Evolutionary conservation across 2,797 vertebrate species (phyloP).

Genomic region (Falco columbarius): DNA sequence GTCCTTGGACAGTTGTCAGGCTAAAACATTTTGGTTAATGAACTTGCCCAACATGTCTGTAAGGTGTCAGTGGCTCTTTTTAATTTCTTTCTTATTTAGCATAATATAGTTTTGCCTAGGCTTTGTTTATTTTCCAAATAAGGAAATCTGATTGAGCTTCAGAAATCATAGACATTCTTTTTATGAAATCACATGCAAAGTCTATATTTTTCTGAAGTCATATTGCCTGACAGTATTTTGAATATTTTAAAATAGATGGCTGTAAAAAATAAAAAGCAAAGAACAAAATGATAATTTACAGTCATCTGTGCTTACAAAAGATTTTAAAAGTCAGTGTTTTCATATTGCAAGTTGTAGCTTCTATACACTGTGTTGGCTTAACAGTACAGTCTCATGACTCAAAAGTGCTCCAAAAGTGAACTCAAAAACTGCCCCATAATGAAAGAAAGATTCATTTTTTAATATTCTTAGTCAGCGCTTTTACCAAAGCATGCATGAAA

Average conservation of each 20-base stretch:
- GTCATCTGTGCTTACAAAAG: background rate
- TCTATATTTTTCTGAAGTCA: background rate
- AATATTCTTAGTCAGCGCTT: background rate
- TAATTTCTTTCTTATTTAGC: background rate
- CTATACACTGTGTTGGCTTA: background rate
- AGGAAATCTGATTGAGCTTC: background rate
- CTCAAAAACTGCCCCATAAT: background rate
- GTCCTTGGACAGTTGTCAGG: constrained; percentile 32
- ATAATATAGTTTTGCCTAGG: background rate
- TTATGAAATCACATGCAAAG: background rate
- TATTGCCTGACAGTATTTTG: background rate
- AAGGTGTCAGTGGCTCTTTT: background rate
- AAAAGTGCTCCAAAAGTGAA: background rate
- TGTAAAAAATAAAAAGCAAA: background rate
- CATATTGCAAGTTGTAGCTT: background rate
- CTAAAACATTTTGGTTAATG: background rate
- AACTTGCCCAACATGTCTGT: background rate
- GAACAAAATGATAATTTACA: background rate
- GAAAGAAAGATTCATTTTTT: background rate
- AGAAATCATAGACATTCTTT: background rate
- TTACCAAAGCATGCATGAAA: background rate
- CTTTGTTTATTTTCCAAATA: background rate
- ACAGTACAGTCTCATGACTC: background rate
- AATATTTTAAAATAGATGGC: background rate
- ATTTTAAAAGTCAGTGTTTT: background rate